Evolutionary conservation across 2,888 invertebrate species (phyloP), one percentile per base, ranked within the genome.

Genomic region (Meganola albula): DNA sequence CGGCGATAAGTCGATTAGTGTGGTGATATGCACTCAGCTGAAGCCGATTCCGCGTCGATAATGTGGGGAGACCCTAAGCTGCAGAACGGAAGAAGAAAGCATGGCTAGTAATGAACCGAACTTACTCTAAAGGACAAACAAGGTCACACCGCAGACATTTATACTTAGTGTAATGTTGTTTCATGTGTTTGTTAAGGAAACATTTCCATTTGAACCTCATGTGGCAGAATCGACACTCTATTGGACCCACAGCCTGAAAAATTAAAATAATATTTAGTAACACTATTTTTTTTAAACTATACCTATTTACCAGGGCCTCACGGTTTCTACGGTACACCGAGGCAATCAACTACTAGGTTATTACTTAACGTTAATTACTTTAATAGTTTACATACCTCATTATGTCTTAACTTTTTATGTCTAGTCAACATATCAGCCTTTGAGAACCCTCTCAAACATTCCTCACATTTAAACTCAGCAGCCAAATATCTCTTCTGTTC

Each of bases 361-460:
- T n/a, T n/a, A n/a, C n/a, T n/a, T n/a, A n/a, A n/a, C n/a, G n/a
- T n/a, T n/a, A n/a, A n/a, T n/a, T n/a, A n/a, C n/a, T n/a, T n/a
- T n/a, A n/a, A n/a, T n/a, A n/a, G n/a, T n/a, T n/a, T 11, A 13
- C 49, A 54, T 46, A 77, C 79, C 68, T 71, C 65, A 57, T 55
- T 59, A 37, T 80, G 78, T 24, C 68, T 59, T 9, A 75, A 52
- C 36, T 66, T 58, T 10, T 52, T 50, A 47, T 80, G 80, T 23
- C 79, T 58, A 8, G 60, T 59, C 30, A 74, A 39, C 59, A 75
- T 79, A 23, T 76, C 71, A 13, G 69, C 69, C 33, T 70, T 71
- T 0, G 78, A 75, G 37, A 79, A 80, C 1, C 74, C 67, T 34
- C 69, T 79, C 18, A 48, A 69, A 34, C 80, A 80, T 24, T 67